Evolutionary conservation across 2,888 invertebrate species (phyloP), one percentile per base, ranked within the genome.

Genomic region (Cabera pusaria): DNA sequence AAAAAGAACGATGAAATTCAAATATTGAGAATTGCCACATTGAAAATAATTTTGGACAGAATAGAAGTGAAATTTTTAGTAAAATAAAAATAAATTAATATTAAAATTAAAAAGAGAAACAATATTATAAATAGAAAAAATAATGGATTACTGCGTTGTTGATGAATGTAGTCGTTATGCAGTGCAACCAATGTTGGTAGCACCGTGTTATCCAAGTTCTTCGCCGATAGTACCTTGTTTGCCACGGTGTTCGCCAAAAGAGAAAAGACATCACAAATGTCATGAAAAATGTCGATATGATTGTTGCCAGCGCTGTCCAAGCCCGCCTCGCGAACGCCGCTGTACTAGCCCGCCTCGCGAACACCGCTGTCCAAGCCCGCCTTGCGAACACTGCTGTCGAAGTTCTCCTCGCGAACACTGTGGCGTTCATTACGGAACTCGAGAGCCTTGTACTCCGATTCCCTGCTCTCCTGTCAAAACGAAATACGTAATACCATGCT

Each of bases 401-500:
- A n/a, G n/a, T n/a, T n/a, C n/a, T n/a, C n/a, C n/a, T n/a, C n/a
- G n/a, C n/a, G n/a, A n/a, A n/a, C n/a, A n/a, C n/a, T n/a, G n/a
- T n/a, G n/a, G n/a, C n/a, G n/a, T n/a, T n/a, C n/a, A n/a, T n/a
- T n/a, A n/a, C n/a, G n/a, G n/a, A n/a, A n/a, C n/a, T n/a, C n/a
- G n/a, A n/a, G n/a, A n/a, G n/a, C n/a, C n/a, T n/a, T n/a, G n/a
- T n/a, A n/a, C n/a, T n/a, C n/a, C n/a, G n/a, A n/a, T n/a, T n/a
- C n/a, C 41, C 7, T 73, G 70, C 53, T 69, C 61, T 41, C 75
- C 77, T 9, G 58, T 72, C 22, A 75, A 72, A 53, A 79, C 75
- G 1, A 86, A 87, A 72, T 87, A 86, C 44, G 73, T 87, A 16
- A 84, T 86, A 44, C 87, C 87, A 1, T 87, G 87, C 49, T 87